These are phyloP conservation scores for Echeneis naucrates DNA, from an alignment of 2,797 vertebrate genomes.

Conservation along the genomic window DNA sequence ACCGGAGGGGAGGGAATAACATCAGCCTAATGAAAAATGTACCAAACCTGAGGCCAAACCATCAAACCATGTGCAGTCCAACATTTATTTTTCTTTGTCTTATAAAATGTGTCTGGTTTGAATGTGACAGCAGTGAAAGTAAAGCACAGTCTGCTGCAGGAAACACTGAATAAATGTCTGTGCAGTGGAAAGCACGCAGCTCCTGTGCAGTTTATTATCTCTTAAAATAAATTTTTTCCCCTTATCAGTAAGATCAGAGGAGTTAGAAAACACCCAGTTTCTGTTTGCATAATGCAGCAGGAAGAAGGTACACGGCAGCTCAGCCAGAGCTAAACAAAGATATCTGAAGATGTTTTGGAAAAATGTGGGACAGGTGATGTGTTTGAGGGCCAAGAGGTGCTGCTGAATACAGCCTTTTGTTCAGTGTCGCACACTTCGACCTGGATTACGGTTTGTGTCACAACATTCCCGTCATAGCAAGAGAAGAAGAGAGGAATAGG, in stretches of 20 bases:
- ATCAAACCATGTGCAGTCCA: constrained; percentile 24
- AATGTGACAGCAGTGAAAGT: constrained; percentile 21
- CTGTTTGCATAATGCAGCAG: constrained; percentile 1
- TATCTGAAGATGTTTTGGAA: background rate
- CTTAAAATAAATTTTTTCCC: constrained; percentile 21
- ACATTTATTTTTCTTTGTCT: constrained; percentile 47
- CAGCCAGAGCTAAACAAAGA: background rate
- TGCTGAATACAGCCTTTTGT: constrained; percentile 61
- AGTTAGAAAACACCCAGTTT: constrained; percentile 7
- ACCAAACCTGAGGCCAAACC: constrained; percentile 41
- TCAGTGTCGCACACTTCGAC: constrained; percentile 25
- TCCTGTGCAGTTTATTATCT: constrained; percentile 51
- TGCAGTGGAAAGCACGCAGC: constrained; percentile 49
- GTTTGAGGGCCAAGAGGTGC: constrained; percentile 1
- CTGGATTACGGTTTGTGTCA: constrained; percentile 44
- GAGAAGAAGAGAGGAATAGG: constrained; percentile 27
- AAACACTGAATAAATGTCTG: constrained; percentile 56
- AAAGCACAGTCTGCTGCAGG: constrained; percentile 40
- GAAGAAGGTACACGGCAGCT: background rate
- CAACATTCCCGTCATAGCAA: constrained; percentile 59
- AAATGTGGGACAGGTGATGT: constrained; percentile 24
- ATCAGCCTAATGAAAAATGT: constrained; percentile 49
- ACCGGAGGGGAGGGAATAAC: constrained; percentile 39
- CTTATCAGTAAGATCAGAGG: constrained; percentile 15
- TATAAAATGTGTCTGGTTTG: constrained; percentile 28